These are phyloP conservation scores for Plemyria rubiginata DNA, from an alignment of 2,888 invertebrate genomes.

Conservation along the genomic window DNA sequence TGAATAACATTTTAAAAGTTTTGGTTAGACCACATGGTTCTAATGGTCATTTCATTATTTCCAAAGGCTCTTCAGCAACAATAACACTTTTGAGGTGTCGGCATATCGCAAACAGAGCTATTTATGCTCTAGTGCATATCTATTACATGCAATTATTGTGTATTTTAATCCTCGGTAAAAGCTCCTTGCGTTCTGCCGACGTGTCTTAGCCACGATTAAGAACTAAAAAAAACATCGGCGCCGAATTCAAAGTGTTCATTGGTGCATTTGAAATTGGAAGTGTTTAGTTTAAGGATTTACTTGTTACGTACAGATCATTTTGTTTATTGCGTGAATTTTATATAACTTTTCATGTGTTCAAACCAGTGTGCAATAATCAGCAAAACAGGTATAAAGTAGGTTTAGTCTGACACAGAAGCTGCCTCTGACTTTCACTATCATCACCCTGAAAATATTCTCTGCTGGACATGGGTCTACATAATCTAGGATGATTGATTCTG, in stretches of 20 bases:
- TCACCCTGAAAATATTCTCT: no score
- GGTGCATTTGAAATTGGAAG: conserved; percentile 59
- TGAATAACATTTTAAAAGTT: conserved; percentile 20
- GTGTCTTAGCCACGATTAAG: conserved; percentile 41
- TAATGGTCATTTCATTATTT: conserved; percentile 47
- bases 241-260: conserved; percentile 62
- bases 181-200: conserved; percentile 58
- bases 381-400: no score
- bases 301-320: no score
- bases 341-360: no score
- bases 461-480: no score
- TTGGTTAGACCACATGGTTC: conserved; percentile 35
- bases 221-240: conserved; percentile 57
- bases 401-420: no score
- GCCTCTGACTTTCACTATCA: no score
- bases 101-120: conserved; percentile 65
- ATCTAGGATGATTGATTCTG: no score
- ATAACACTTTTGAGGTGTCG: conserved; percentile 58
- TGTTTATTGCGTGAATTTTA: no score
- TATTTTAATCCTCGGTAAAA: conserved; percentile 65
- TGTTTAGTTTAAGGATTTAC: conserved; percentile 36
- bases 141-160: conserved; percentile 72
- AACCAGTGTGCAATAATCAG: no score
- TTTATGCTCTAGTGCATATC: conserved; percentile 82
- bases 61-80: conserved; percentile 50